phyloP scores from a whole-genome alignment of 2,797 vertebrate genomes.

The Helarctos malayanus region DNA sequence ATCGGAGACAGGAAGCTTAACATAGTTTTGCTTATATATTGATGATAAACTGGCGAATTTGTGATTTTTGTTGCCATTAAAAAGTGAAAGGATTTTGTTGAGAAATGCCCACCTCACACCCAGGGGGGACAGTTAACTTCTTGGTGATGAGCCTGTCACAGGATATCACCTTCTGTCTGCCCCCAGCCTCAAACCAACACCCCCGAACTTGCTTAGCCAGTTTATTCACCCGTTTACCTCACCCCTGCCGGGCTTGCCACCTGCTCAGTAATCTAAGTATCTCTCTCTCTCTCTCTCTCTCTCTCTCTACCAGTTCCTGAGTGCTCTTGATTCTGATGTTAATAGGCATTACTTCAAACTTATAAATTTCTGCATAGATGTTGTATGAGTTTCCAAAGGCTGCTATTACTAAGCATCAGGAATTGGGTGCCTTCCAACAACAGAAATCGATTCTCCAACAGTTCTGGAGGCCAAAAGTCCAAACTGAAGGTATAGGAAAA shows the following conservation, averaged over 20 bases:
- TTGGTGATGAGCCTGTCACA: not conserved
- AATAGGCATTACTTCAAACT: not conserved
- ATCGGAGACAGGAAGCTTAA: constrained; percentile 32
- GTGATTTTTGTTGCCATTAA: not conserved
- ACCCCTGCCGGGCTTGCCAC: too few species aligned
- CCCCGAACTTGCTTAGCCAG: not conserved
- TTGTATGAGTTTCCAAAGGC: not conserved
- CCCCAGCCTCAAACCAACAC: not conserved
- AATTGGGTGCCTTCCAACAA: not conserved
- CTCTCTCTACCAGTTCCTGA: not conserved
- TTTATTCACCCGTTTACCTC: not conserved
- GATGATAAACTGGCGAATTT: not conserved
- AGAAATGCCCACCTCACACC: not conserved
- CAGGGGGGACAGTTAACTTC: not conserved
- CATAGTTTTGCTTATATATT: not conserved
- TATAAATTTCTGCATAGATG: not conserved
- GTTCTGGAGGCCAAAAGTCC: not conserved
- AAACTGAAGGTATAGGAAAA: not conserved
- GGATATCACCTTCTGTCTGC: not conserved
- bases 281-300: not conserved
- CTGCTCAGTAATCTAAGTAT: not conserved
- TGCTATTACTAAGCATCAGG: not conserved
- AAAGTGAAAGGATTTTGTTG: not conserved
- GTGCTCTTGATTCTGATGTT: not conserved
- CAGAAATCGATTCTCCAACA: not conserved